These are phyloP conservation scores for Cryptotis parvus DNA, from an alignment of 2,113 vertebrate genomes.

Conservation along the genomic window DNA sequence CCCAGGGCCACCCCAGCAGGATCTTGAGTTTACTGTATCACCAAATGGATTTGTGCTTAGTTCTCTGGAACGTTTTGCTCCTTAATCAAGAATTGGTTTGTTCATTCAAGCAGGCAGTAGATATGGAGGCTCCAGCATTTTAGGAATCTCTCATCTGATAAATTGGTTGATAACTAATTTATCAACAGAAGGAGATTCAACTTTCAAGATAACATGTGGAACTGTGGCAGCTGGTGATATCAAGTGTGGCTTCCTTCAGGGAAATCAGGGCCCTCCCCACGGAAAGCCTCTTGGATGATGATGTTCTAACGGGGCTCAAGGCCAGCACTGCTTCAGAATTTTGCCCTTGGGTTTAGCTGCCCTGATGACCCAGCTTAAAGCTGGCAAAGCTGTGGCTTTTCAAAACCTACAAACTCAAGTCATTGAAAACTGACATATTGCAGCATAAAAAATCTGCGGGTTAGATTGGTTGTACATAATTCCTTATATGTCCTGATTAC, in stretches of 20 bases:
- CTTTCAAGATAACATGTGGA: slow-evolving; percentile 95
- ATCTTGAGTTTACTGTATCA: slow-evolving; percentile 94
- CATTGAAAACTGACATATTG: not conserved
- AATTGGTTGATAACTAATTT: slow-evolving; percentile 92
- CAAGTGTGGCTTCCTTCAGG: slow-evolving; percentile 93
- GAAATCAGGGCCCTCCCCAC: slow-evolving; percentile 94
- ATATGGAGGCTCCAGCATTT: slow-evolving; percentile 90
- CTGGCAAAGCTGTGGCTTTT: slow-evolving; percentile 92
- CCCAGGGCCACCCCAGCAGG: slow-evolving; percentile 85
- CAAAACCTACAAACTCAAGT: slow-evolving; percentile 90
- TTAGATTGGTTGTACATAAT: no score
- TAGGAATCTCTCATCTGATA: slow-evolving; percentile 94
- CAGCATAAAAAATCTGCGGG: not conserved
- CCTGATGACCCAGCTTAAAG: slow-evolving; percentile 87
- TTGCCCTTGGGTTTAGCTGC: slow-evolving; percentile 93
- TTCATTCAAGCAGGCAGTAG: slow-evolving; percentile 95
- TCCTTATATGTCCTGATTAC: not conserved
- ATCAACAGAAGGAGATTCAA: slow-evolving; percentile 98
- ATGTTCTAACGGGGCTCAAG: slow-evolving; percentile 98
- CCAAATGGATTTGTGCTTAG: slow-evolving; percentile 95
- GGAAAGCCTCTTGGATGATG: slow-evolving; percentile 94
- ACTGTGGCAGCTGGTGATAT: slow-evolving; percentile 94
- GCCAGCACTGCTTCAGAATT: slow-evolving; percentile 97
- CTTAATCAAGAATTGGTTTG: slow-evolving; percentile 94
- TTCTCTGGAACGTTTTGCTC: slow-evolving; percentile 95